Evolutionary conservation across 2,888 invertebrate species (phyloP).

Genomic region (Ormia ochracea): DNA sequence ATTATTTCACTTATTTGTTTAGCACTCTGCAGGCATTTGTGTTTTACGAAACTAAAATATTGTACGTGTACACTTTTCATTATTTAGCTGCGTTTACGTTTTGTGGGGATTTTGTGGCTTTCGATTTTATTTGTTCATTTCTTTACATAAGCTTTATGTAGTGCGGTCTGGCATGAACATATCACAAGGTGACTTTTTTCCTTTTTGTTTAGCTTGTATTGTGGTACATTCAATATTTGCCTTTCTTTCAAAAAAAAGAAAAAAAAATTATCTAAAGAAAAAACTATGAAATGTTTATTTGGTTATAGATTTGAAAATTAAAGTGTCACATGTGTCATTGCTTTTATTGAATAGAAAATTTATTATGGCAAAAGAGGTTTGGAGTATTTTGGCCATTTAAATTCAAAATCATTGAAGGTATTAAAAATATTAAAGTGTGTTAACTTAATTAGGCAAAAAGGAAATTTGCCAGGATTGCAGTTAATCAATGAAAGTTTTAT

Average conservation of each 20-base stretch:
- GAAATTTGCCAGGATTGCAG: no score
- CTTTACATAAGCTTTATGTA: constrained; percentile 46
- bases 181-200: background rate
- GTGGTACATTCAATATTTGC: constrained; percentile 32
- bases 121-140: constrained; percentile 47
- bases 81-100: constrained; percentile 25
- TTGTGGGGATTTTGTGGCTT: constrained; percentile 56
- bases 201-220: background rate
- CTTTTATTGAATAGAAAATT: constrained; percentile 27
- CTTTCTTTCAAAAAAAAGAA: background rate
- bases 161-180: constrained; percentile 50
- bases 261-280: no score
- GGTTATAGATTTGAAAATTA: constrained; percentile 30
- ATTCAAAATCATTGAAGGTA: background rate
- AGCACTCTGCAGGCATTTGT: constrained; percentile 52
- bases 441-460: background rate
- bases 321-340: constrained; percentile 48
- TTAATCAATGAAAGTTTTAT: no score
- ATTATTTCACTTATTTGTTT: constrained; percentile 25
- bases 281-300: constrained; percentile 38
- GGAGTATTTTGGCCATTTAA: background rate
- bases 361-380: constrained; percentile 12
- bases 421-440: background rate
- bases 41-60: constrained; percentile 40
- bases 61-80: background rate